Percentiles rank a stretch among this genome's conserved stretches.
phyloP scores from a whole-genome alignment of 1,140 invertebrate species.

The Artemia franciscana region DNA sequence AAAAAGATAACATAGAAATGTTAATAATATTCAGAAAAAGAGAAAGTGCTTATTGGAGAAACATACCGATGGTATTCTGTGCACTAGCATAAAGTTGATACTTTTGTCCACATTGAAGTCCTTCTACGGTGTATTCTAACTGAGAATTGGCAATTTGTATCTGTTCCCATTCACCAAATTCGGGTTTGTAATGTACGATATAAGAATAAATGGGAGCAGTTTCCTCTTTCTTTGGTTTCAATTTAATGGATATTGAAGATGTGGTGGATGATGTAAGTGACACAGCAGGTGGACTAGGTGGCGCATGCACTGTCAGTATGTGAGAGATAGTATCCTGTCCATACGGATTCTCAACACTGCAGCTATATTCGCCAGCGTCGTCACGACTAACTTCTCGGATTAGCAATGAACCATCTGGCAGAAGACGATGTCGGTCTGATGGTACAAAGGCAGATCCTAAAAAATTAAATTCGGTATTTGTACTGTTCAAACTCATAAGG shows the following conservation, averaged over 20 bases:
- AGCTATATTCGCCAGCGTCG: slow-evolving; percentile 68
- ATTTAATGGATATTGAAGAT: slow-evolving; percentile 49
- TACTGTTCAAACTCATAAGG: too few relatives aligned
- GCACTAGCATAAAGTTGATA: slow-evolving; percentile 76
- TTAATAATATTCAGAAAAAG: too few relatives aligned
- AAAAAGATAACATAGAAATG: slow-evolving; percentile 1
- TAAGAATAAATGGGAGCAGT: slow-evolving; percentile 55
- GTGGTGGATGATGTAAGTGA: slow-evolving; percentile 56
- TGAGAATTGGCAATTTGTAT: slow-evolving; percentile 44
- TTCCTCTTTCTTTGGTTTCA: slow-evolving; percentile 46
- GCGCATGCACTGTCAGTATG: slow-evolving; percentile 58
- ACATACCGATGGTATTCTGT: slow-evolving; percentile 46
- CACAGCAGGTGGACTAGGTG: slow-evolving; percentile 56
- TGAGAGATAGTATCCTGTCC: slow-evolving; percentile 78
- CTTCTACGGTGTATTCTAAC: slow-evolving; percentile 61
- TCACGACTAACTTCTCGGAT: slow-evolving; percentile 67
- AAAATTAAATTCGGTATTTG: background rate
- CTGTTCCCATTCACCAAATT: slow-evolving; percentile 77
- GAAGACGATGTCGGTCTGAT: slow-evolving; percentile 49
- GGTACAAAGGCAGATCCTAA: slow-evolving; percentile 32
- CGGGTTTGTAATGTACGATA: slow-evolving; percentile 74
- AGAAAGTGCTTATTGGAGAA: too few relatives aligned
- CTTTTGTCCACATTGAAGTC: slow-evolving; percentile 64
- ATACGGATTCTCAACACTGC: slow-evolving; percentile 74
- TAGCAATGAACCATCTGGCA: slow-evolving; percentile 67